Percentiles rank a stretch among this genome's conserved stretches.
Conservation (phyloP, 2,113 vertebrate genomes). For the Dicaeum eximium region DNA sequence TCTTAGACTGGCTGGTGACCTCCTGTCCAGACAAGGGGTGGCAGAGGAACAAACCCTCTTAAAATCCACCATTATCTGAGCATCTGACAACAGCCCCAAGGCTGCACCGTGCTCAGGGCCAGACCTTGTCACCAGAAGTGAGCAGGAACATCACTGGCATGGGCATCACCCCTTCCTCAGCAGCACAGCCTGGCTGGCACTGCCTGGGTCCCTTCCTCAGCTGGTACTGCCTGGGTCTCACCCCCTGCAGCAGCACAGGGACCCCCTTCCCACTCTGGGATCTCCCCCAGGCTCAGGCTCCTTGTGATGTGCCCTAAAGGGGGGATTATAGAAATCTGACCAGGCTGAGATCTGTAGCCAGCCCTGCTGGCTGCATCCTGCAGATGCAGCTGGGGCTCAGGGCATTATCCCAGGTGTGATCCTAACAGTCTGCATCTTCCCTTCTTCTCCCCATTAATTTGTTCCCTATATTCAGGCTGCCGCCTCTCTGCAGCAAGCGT, state of each 20-base stretch:
- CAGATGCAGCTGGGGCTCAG: not conserved
- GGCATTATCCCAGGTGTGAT: not conserved
- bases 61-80: not conserved
- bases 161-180: not conserved
- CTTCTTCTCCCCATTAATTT: not conserved
- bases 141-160: not conserved
- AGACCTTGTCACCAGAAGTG: not conserved
- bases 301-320: not conserved
- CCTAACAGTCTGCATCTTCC: not conserved
- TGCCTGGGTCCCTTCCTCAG: too few relatives aligned
- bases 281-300: not conserved
- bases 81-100: not conserved
- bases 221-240: not conserved
- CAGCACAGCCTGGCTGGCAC: not conserved
- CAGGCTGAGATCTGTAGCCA: not conserved
- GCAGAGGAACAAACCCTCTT: not conserved
- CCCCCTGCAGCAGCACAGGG: not conserved
- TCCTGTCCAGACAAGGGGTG: not conserved
- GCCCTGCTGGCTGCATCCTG: not conserved
- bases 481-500: not conserved
- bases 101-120: not conserved
- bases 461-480: not conserved
- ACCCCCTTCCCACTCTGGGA: not conserved
- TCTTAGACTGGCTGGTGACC: not conserved
- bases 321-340: fast-evolving